Base-by-base conservation (phyloP, 2,113 vertebrate genomes). In the Gulo gulo region DNA sequence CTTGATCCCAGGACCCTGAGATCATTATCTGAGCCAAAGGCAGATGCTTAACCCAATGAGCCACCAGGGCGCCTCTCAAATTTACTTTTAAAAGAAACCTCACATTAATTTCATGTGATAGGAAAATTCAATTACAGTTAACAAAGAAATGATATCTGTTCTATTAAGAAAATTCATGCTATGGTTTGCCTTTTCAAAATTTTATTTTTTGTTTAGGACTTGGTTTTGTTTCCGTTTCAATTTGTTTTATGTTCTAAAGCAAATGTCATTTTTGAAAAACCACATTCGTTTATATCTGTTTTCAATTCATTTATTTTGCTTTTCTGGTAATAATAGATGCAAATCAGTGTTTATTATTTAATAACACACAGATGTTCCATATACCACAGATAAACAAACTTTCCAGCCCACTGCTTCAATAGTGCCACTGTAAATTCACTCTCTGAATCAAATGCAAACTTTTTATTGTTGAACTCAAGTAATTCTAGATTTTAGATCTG, bases 271-370 rank as follows among this genome's bases (percentile, higher is more conserved):
- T 96, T 79, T 65, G 47, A 76, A 95, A 57, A n/a, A 61, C 71
- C 45, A 65, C 23, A 71, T 89, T 94, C 95, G 47, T 97, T 92
- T 94, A 57, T 63, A 69, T 52, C 20, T 93, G 26, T 93, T 88
- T 95, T 88, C 50, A 93, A 4, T 71, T 78, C 3, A 73, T 88
- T 94, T 86, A 36, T 88, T 96, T 29, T 95, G 47, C 5, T 88
- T 94, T 73, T 81, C 34, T 50, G 4, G 26, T 73, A 74, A 92
- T 69, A 89, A 71, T 45, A 83, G 57, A 57, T 89, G 26, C 7
- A 78, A 93, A 73, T 91, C 39, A 95, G 24, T 26, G 21, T 71
- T 94, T 81, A 81, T 59, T 57, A 94, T 86, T 94, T 89, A 96
- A 57, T 93, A 97, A 93, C 9, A 42, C 57, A 63, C 26, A 61